Evolutionary conservation across 2,888 invertebrate species (phyloP), one percentile per base, ranked within the genome.

Genomic region (Eulithis prunata): DNA sequence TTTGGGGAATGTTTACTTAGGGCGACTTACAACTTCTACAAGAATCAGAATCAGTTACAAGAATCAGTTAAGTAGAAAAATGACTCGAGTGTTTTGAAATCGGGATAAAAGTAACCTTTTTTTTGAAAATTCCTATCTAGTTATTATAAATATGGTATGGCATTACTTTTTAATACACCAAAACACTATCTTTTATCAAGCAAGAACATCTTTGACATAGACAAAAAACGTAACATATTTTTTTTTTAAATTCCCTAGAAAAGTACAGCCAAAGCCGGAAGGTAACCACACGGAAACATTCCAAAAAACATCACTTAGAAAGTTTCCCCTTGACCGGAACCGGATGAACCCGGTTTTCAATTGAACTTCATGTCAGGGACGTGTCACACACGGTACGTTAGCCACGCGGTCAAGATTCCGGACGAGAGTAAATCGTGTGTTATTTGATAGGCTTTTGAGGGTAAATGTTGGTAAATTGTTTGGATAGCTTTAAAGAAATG

Each of bases 311-410:
- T 87, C 88, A 83, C 85, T 87, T 85, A 85, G 83, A 82, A 82
- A 63, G 83, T 83, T 82, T 78, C 79, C 82, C 77, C 78, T 70
- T 74, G 68, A 70, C 57, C 71, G 80, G 73, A 74, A 71, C 74
- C 73, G 78, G 76, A 75, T 75, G 83, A 80, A 79, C 74, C 82
- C 82, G 84, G 83, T 86, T 89, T 89, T 88, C 89, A 91, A 91
- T 91, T 86, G 90, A 82, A 88, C 87, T 85, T 85, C 83, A 77
- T 75, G 80, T 81, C 79, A 80, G 81, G 78, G 84, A 81, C 84
- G 80, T 83, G 83, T 84, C 85, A 76, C 83, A 78, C 82, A 83
- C 88, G 90, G 77, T 87, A 90, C 86, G 91, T 91, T 92, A 90
- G 79, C 78, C 72, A 55, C 62, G 36, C 61, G 69, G 73, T 73